A percentile compares a stretch with the other conserved stretches of the same genome.
phyloP scores from a whole-genome alignment of 30 jellyfish, hydroid and myxozoan species.

The Phacellophora camtschatica region DNA sequence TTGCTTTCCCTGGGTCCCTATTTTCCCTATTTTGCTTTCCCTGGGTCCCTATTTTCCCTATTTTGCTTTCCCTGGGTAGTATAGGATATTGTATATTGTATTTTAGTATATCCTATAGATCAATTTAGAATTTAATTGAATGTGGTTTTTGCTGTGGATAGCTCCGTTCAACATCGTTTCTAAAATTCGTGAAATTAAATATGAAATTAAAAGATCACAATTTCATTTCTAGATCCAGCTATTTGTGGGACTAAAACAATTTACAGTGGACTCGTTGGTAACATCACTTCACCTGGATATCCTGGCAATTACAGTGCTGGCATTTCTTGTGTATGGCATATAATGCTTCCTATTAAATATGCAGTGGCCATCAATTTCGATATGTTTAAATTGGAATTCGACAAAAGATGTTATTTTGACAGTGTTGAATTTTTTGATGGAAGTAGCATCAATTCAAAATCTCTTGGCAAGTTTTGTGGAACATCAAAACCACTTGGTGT shows the following conservation, averaged over 20 bases:
- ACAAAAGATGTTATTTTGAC: slow-evolving; percentile 72
- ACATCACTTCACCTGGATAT: slow-evolving; percentile 55
- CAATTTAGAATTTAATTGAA: neutral
- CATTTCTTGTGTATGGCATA: slow-evolving; percentile 79
- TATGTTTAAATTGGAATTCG: slow-evolving; percentile 67
- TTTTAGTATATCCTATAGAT: no score
- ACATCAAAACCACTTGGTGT: slow-evolving; percentile 37
- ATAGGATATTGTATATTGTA: no score
- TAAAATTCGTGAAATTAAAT: no score
- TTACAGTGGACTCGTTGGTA: slow-evolving; percentile 41
- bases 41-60: no score
- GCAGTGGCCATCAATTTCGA: slow-evolving; percentile 74
- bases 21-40: no score
- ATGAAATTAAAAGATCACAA: no score
- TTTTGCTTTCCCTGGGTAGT: no score
- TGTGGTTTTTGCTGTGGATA: neutral
- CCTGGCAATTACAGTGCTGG: slow-evolving; percentile 68
- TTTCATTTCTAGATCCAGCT: slow-evolving; percentile 32
- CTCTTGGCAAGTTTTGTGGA: slow-evolving; percentile 62
- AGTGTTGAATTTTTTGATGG: slow-evolving; percentile 80
- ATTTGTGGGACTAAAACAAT: slow-evolving; percentile 65
- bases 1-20: no score
- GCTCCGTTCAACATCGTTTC: no score
- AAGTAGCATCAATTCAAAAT: slow-evolving; percentile 21
- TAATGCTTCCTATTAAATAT: slow-evolving; percentile 61